Base-by-base conservation (phyloP, 2,113 vertebrate genomes). In the Cinclus cinclus region DNA sequence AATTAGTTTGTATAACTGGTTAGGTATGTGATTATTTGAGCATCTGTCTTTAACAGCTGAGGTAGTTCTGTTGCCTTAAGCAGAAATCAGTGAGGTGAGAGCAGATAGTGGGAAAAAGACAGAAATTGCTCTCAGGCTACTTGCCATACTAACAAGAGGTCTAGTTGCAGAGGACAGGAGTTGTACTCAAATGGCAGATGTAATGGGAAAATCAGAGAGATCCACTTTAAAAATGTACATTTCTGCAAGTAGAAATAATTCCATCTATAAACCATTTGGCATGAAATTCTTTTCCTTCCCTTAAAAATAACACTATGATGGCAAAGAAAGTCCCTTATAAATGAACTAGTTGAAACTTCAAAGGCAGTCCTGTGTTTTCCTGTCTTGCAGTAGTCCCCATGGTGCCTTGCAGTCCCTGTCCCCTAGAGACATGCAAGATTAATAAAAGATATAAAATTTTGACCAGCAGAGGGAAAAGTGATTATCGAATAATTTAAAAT, bases 21-120 rank as follows among this genome's bases (percentile, higher is more conserved):
- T 91, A 71, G 84, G 31, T 75, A 35, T 94, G 92, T 92, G 68
- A 87, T 91, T 91, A 52, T 87, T 93, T 76, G 37, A 96, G 58
- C 82, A 71, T 78, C 69, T 89, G 69, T 49, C 39, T 94, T 90
- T 73, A 91, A 82, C 49, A 91, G 58, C 87, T 82, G 73, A 87
- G 52, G 42, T 44, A 81, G 78, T 75, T 91, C 62, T 68, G 15
- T 85, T 89, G 81, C 81, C 81, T 94, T 90, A 82, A 82, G 90
- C 81, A 84, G 46, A 82, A 92, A 70, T 60, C 44, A 37, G 78
- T 71, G 84, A 93, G 78, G 74, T 92, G 83, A 85, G 56, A 94
- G 62, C 62, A 93, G 71, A 73, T 31, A 83, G 71, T 46, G 33
- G 63, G 46, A 80, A 87, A 71, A 70, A 52, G 39, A 53, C n/a